Evolutionary conservation across 2,797 vertebrate species (phyloP).

Genomic region (Melanogrammus aeglefinus): DNA sequence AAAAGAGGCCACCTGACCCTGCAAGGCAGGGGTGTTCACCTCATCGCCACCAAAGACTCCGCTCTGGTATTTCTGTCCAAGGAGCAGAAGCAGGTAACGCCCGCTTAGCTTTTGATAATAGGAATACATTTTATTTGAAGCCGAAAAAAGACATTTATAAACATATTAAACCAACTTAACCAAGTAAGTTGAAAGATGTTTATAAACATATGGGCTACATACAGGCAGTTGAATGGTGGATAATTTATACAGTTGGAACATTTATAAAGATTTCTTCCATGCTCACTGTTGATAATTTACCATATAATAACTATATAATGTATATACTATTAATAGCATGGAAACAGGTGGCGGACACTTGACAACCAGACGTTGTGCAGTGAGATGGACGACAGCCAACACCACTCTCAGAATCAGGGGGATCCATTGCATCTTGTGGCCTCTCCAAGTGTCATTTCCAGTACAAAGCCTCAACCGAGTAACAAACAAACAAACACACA

Average conservation of each 20-base stretch:
- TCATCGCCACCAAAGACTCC: constrained; percentile 70
- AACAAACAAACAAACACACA: constrained; percentile 25
- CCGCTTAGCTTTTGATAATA: not conserved
- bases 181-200: not conserved
- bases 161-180: not conserved
- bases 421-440: constrained; percentile 23
- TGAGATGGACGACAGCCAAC: constrained; percentile 34
- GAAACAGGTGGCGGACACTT: constrained; percentile 80
- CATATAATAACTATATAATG: not conserved
- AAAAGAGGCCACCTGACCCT: constrained; percentile 81
- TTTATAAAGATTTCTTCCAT: not conserved
- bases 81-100: constrained; percentile 74
- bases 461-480: constrained; percentile 41
- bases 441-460: constrained; percentile 29
- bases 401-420: constrained; percentile 26
- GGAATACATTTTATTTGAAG: not conserved
- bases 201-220: not conserved
- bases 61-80: constrained; percentile 76
- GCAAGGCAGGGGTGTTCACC: constrained; percentile 71
- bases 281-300: not conserved
- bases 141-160: not conserved
- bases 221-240: not conserved
- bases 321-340: constrained; percentile 61
- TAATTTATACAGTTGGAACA: not conserved
- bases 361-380: constrained; percentile 74